These are phyloP conservation scores for Tor tambroides DNA, from an alignment of 2,113 vertebrate species.

Conservation along the genomic window DNA sequence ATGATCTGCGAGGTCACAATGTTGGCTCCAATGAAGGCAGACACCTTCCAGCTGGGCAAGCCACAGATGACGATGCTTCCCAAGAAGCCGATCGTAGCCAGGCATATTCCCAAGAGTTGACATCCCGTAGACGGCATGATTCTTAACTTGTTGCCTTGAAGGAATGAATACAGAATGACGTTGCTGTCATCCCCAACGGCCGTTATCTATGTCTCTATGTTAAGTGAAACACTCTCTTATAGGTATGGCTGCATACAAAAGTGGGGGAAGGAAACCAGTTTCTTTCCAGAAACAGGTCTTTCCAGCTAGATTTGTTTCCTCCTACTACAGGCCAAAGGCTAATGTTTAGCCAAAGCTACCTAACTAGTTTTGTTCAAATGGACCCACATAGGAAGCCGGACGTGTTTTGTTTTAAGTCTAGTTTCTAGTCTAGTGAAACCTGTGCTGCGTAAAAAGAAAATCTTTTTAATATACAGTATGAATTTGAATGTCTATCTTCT, in stretches of 20 bases:
- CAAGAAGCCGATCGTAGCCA: conserved; percentile 83
- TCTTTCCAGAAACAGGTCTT: too few relatives aligned
- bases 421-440: background rate
- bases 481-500: background rate
- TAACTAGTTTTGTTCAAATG: background rate
- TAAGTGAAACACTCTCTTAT: background rate
- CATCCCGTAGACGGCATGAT: conserved; percentile 68
- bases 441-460: background rate
- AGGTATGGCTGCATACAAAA: background rate
- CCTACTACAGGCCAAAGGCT: background rate
- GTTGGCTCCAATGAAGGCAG: conserved; percentile 87
- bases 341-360: background rate
- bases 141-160: background rate
- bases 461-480: background rate
- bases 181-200: background rate
- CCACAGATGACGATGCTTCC: conserved; percentile 82
- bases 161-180: background rate
- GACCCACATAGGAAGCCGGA: background rate
- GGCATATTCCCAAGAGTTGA: conserved; percentile 79
- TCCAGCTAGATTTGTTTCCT: conserved; percentile 24
- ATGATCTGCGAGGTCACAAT: conserved; percentile 83
- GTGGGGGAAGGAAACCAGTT: too few relatives aligned
- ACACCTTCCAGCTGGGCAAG: conserved; percentile 85
- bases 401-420: background rate
- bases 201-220: background rate